These are phyloP conservation scores for Astyanax mexicanus DNA, from an alignment of 2,797 vertebrate species.

Conservation along the genomic window DNA sequence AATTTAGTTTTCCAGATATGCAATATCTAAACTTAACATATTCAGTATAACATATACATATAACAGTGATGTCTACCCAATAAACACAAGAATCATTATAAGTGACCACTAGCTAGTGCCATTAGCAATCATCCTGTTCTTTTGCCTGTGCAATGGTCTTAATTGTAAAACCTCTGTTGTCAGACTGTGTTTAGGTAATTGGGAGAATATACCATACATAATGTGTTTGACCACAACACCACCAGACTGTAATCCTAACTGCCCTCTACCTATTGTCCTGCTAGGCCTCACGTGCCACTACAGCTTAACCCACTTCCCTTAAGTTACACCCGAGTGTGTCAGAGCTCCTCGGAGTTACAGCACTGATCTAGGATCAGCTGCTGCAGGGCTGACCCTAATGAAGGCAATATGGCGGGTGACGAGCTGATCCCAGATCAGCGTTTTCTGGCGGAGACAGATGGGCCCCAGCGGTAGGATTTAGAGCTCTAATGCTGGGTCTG, in stretches of 20 bases:
- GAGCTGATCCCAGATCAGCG: not conserved
- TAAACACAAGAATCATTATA: too few species aligned
- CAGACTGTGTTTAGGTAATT: too few species aligned
- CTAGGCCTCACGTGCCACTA: not conserved
- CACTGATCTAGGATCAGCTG: not conserved
- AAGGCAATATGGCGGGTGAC: too few species aligned
- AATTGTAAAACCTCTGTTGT: not conserved
- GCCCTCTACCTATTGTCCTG: not conserved
- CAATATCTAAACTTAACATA: too few species aligned
- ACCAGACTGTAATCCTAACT: not conserved
- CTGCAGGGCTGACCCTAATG: too few species aligned
- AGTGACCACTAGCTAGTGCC: too few species aligned
- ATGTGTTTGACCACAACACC: not conserved
- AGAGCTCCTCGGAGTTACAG: not conserved
- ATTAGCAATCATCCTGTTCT: too few species aligned
- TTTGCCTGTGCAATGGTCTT: not conserved
- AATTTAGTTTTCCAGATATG: too few species aligned
- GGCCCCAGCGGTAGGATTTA: not conserved
- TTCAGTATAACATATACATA: too few species aligned
- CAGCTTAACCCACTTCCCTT: not conserved
- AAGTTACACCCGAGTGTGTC: not conserved
- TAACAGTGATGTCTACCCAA: too few species aligned
- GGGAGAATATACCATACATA: too few species aligned
- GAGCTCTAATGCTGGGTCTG: not conserved
- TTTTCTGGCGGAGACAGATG: conserved; percentile 9